These are phyloP conservation scores for Arctia plantaginis DNA, from an alignment of 2,888 invertebrate genomes.

Conservation along the genomic window DNA sequence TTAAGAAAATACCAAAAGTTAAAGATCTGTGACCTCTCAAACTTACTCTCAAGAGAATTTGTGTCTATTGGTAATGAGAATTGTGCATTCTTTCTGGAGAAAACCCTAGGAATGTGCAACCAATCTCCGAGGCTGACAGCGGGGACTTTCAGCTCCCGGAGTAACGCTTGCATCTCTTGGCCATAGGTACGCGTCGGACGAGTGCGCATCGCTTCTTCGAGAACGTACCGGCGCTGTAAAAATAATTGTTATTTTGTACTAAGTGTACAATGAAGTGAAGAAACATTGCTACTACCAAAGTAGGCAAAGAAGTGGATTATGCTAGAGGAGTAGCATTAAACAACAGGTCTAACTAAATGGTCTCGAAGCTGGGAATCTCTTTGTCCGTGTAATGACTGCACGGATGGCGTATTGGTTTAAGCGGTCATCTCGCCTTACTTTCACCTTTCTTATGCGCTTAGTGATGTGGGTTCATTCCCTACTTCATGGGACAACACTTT, in stretches of 20 bases:
- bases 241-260: slow-evolving; percentile 16
- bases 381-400: neutral
- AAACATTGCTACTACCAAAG: neutral
- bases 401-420: too few relatives aligned
- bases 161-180: slow-evolving; percentile 81
- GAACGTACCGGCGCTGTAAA: slow-evolving; percentile 88
- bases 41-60: slow-evolving; percentile 68
- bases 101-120: slow-evolving; percentile 90
- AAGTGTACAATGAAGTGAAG: neutral
- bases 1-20: neutral
- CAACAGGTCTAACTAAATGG: neutral
- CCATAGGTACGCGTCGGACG: slow-evolving; percentile 77
- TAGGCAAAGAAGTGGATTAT: neutral
- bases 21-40: neutral
- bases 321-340: neutral
- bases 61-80: slow-evolving; percentile 91
- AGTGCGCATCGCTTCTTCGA: slow-evolving; percentile 89
- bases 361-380: neutral
- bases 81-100: slow-evolving; percentile 90
- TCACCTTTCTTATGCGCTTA: too few relatives aligned
- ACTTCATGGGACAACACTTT: too few relatives aligned
- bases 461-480: too few relatives aligned
- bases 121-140: slow-evolving; percentile 86
- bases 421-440: too few relatives aligned
- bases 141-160: slow-evolving; percentile 81